phyloP scores from a whole-genome alignment of 2,888 invertebrate species.

The Pomacea canaliculata region DNA sequence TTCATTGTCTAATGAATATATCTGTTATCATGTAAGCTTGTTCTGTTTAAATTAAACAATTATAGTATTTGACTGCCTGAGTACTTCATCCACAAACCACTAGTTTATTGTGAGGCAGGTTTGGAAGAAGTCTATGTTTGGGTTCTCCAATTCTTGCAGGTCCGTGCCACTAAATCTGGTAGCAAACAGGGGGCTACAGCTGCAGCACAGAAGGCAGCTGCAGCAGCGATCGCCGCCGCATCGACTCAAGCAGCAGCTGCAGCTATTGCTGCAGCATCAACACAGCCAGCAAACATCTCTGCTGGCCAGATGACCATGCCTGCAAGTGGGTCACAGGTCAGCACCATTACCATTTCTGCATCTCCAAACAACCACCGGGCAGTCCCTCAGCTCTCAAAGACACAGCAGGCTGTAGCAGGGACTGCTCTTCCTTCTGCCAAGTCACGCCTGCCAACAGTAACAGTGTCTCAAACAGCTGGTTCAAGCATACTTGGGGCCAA shows the following conservation, averaged over 20 bases:
- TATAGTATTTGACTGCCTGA: too few relatives aligned
- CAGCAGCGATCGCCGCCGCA: constrained; percentile 6
- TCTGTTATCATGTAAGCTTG: too few relatives aligned
- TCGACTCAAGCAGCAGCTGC: constrained; percentile 5
- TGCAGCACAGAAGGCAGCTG: constrained; percentile 34
- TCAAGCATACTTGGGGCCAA: constrained; percentile 13
- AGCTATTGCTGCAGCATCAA: neutral
- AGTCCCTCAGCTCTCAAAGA: neutral
- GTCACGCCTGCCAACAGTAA: constrained; percentile 1
- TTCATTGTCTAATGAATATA: too few relatives aligned
- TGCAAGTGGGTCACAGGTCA: too few relatives aligned
- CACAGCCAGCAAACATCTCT: neutral
- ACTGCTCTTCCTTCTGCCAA: neutral
- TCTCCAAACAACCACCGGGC: neutral
- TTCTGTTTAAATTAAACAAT: too few relatives aligned
- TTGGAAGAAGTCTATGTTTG: neutral
- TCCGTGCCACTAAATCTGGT: constrained; percentile 26
- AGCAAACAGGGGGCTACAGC: constrained; percentile 35
- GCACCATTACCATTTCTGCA: too few relatives aligned
- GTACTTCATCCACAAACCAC: too few relatives aligned
- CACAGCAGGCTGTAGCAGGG: neutral
- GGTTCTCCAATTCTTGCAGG: neutral
- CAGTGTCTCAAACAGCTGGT: constrained; percentile 3
- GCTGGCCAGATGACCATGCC: neutral
- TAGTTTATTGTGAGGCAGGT: too few relatives aligned